Evolutionary conservation across 2,113 vertebrate genomes (phyloP), one percentile per base, ranked within the genome.

Genomic region (Delphinapterus leucas): DNA sequence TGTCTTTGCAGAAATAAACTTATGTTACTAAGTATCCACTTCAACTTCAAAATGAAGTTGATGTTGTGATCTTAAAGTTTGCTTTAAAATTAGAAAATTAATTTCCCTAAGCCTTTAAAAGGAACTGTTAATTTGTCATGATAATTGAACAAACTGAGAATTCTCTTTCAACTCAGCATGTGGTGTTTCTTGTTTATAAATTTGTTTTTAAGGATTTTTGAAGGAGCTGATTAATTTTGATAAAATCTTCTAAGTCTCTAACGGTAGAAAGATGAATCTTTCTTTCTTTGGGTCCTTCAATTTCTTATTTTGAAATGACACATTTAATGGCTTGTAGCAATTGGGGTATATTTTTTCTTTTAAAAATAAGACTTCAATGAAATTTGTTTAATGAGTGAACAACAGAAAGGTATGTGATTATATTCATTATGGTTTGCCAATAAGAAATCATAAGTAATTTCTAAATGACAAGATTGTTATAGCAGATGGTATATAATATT

Each of bases 11-110:
- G 26, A 67, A 77, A 82, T 88, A 90, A 79, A 38, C 17, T 77
- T 77, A 38, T 21, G 15, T 58, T 53, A 60, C 1, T 38, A 67
- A n/a, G 9, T 71, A 61, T 61, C 20, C 4, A 63, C 53, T 82
- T 92, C 31, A 94, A 55, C 41, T 84, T 94, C 28, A 81, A 81
- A 17, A 84, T 67, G 9, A 85, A 95, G n/a, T 23, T 28, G 92
- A 79, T 53, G 25, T 67, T 53, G 25, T 67, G 49, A 79, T n/a
- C 67, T 85, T 61, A 87, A 67, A 74, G 3, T 88, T 68, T 79
- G 23, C n/a, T 90, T 97, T 21, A 60, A 84, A 55, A 90, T 76
- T 61, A 82, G 31, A 68, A 93, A 70, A 76, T 86, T 73, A 93
- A 88, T 79, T 88, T 44, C 1, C 23, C 0, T 74, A n/a, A 60